Evolutionary conservation across 2,797 vertebrate genomes (phyloP).

Genomic region (Ctenopoma multispine): DNA sequence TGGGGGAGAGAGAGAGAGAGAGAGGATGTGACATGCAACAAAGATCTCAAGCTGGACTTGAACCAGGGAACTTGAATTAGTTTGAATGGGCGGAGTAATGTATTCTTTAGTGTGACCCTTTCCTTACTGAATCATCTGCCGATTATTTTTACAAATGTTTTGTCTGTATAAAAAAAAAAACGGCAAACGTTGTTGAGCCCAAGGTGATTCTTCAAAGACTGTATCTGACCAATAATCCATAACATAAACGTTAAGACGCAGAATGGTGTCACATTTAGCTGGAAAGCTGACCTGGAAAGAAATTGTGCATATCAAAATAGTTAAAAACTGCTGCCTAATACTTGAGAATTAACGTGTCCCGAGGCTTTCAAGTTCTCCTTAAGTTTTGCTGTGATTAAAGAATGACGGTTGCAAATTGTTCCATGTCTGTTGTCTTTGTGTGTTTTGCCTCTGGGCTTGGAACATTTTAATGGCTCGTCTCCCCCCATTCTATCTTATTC

Average conservation of each 20-base stretch:
- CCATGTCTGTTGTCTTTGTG: conserved; percentile 29
- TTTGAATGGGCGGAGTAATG: not conserved
- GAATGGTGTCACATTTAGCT: not conserved
- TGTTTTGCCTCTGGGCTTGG: conserved; percentile 47
- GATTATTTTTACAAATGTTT: not conserved
- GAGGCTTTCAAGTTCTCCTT: conserved; percentile 22
- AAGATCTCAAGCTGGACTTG: too few species aligned
- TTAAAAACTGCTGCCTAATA: not conserved
- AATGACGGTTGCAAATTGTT: conserved; percentile 45
- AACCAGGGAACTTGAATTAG: too few species aligned
- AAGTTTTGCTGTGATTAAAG: conserved; percentile 24
- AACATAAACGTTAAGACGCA: not conserved
- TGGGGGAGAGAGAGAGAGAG: too few species aligned
- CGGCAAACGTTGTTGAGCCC: not conserved
- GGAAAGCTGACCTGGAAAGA: too few species aligned
- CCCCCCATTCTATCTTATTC: conserved; percentile 33
- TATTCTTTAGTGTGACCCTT: not conserved
- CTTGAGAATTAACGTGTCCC: conserved; percentile 28
- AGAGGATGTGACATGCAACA: too few species aligned
- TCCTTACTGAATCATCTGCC: too few species aligned
- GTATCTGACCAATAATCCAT: not conserved
- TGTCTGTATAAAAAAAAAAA: too few species aligned
- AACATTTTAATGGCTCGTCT: conserved; percentile 36
- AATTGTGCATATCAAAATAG: not conserved
- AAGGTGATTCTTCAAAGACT: not conserved